These are phyloP conservation scores for Saturnia japonica DNA, from an alignment of 2,888 invertebrate species.

Conservation along the genomic window DNA sequence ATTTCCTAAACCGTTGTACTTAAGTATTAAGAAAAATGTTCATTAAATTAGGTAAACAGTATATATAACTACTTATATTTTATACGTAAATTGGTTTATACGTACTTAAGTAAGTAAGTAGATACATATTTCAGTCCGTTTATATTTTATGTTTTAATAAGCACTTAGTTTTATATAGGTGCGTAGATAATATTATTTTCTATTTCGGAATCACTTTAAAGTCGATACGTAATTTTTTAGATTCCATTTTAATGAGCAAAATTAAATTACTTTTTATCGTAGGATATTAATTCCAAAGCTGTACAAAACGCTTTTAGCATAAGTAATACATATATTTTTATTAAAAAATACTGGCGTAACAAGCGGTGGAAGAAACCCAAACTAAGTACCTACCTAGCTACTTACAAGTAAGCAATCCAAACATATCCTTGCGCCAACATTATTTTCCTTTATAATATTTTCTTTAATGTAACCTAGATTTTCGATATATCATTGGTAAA, in stretches of 20 bases:
- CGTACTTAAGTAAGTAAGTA: too few relatives aligned
- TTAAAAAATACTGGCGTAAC: not conserved
- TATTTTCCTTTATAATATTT: not conserved
- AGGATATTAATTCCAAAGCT: not conserved
- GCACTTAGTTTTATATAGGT: not conserved
- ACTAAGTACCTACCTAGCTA: too few relatives aligned
- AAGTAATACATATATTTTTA: too few relatives aligned
- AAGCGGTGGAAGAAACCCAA: not conserved
- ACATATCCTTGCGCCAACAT: not conserved
- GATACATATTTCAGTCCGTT: not conserved
- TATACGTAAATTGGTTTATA: not conserved
- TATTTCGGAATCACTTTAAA: not conserved
- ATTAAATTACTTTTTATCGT: slow-evolving; percentile 12
- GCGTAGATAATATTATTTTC: not conserved
- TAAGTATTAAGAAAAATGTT: not conserved
- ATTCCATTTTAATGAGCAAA: not conserved
- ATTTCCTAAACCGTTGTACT: not conserved
- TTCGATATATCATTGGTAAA: not conserved
- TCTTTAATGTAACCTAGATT: not conserved
- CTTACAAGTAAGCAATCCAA: too few relatives aligned
- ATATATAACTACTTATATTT: not conserved
- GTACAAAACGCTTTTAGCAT: not conserved
- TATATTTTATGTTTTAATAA: not conserved
- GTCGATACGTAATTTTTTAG: not conserved
- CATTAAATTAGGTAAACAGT: not conserved